phyloP scores from a whole-genome alignment of 1,140 invertebrate genomes.

The Manduca sexta region DNA sequence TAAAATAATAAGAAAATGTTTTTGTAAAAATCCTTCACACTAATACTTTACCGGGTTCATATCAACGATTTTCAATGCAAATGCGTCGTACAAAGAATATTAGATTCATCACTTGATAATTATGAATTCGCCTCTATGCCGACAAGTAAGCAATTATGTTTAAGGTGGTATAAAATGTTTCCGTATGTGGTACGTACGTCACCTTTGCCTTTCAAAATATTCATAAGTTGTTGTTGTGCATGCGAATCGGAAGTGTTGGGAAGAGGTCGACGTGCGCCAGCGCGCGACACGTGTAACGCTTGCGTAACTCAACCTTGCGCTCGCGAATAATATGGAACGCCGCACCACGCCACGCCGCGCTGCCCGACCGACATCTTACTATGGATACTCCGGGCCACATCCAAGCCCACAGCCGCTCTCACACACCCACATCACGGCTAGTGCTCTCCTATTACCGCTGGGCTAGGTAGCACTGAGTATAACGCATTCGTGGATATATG shows the following conservation, averaged over 20 bases:
- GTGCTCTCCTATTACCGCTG: background rate
- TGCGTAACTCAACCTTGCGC: constrained; percentile 62
- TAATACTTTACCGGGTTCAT: constrained; percentile 3
- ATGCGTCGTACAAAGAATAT: constrained; percentile 1
- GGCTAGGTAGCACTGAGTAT: too few relatives aligned
- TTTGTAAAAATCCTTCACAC: constrained; percentile 1
- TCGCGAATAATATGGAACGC: constrained; percentile 47
- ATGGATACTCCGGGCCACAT: constrained; percentile 5
- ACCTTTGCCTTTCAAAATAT: constrained; percentile 53
- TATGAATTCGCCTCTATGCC: background rate
- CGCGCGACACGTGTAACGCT: constrained; percentile 57
- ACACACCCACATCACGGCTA: background rate
- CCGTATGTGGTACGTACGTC: constrained; percentile 27
- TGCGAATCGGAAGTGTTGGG: constrained; percentile 67
- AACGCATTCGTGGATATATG: too few relatives aligned
- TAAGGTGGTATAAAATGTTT: constrained; percentile 25
- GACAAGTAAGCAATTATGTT: constrained; percentile 2
- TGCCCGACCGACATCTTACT: constrained; percentile 16
- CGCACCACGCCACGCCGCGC: too few relatives aligned
- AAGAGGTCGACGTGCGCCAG: constrained; percentile 45
- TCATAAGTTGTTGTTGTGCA: constrained; percentile 49
- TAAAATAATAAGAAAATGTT: constrained; percentile 8
- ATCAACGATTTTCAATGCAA: constrained; percentile 4
- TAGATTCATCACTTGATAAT: constrained; percentile 1
- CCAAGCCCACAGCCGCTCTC: background rate